Base-by-base conservation (phyloP, 2,113 vertebrate genomes). In the Solenodon paradoxus region DNA sequence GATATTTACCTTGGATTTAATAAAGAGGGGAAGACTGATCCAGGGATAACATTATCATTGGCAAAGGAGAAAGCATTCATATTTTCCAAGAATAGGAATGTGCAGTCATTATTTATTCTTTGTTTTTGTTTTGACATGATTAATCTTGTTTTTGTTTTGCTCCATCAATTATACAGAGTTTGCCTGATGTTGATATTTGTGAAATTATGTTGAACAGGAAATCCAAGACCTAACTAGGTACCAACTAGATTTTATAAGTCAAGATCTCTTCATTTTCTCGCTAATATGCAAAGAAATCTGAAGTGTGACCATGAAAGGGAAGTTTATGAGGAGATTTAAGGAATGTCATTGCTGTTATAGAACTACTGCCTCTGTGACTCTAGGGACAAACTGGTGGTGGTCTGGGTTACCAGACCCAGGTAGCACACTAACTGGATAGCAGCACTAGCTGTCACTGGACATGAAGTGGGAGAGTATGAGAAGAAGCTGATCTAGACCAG, bases 41-140 rank as follows among this genome's bases (percentile, higher is more conserved):
- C 24, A 40, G 7, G 53, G 20, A 4, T 85, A 55, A 84, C 82
- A 86, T 9, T 91, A 30, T n/a, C 51, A 47, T 47, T 83, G 64
- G 35, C 55, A 40, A 66, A 71, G 42, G 68, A 49, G 26, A 4
- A 15, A 38, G 51, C 12, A 61, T 7, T 30, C 19, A 89, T 49
- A 28, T n/a, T 30, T 81, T 22, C 24, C 47, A 82, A 71, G 15
- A 35, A 26, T 55, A 30, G 17, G 22, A 6, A 69, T 8, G 0
- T 49, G 19, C 51, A 74, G 20, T 55, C 28, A 64, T 64, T 69
- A 78, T 77, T 63, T 35, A 20, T 74, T 89, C 32, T 53, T 95
- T 40, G 22, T 28, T 42, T 61, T 40, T n/a, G 16, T 68, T 61
- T n/a, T 68, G 51, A 64, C 17, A 5, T 20, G 30, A 75, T 47